phyloP scores from a whole-genome alignment of 1,140 invertebrate genomes.

The Gryllus bimaculatus region DNA sequence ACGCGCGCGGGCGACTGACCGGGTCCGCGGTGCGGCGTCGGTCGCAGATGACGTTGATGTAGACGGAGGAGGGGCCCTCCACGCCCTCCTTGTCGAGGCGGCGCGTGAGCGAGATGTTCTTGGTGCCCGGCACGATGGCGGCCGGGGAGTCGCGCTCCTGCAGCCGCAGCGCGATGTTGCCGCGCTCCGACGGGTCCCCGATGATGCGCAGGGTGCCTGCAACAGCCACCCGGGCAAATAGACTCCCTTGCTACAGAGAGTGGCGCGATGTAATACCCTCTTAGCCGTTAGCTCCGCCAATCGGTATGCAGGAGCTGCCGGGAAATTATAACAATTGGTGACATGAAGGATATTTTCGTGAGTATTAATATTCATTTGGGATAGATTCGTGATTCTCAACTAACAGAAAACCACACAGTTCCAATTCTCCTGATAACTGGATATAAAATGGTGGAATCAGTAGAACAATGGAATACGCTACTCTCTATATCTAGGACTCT shows the following conservation, averaged over 20 bases:
- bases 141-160: constrained; percentile 71
- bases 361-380: too few species aligned
- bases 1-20: constrained; percentile 32
- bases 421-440: too few species aligned
- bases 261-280: neutral
- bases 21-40: constrained; percentile 69
- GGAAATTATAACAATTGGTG: too few species aligned
- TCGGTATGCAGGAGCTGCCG: neutral
- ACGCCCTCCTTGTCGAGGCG: constrained; percentile 77
- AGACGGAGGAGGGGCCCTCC: constrained; percentile 70
- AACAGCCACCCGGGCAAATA: neutral
- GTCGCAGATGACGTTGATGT: constrained; percentile 76
- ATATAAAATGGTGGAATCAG: too few species aligned
- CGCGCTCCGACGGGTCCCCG: constrained; percentile 61
- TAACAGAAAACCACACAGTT: too few species aligned
- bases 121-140: constrained; percentile 59
- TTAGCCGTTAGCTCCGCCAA: neutral
- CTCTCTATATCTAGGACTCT: too few species aligned
- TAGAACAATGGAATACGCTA: too few species aligned
- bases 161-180: constrained; percentile 68
- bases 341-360: too few species aligned
- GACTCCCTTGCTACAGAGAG: too few species aligned
- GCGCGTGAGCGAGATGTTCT: constrained; percentile 68
- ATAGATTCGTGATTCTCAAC: too few species aligned
- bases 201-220: constrained; percentile 60